phyloP scores from a whole-genome alignment of 2,113 vertebrate genomes.

The Hyla sarda region DNA sequence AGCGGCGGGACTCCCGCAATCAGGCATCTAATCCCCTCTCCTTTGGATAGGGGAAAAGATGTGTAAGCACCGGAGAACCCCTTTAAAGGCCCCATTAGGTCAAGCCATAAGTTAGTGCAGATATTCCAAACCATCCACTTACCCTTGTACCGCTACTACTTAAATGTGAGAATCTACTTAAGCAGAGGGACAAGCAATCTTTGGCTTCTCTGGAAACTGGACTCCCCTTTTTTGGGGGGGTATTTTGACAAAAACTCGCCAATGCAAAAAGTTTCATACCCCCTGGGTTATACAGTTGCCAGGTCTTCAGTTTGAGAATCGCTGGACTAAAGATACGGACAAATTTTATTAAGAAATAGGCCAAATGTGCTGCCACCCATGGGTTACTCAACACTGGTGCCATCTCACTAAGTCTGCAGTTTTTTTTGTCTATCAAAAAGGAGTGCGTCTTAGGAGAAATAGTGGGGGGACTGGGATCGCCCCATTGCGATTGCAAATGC shows the following conservation, averaged over 20 bases:
- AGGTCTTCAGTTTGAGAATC: constrained; percentile 24
- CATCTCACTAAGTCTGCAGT: not conserved
- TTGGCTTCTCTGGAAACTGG: not conserved
- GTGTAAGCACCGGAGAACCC: no score
- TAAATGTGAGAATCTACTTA: not conserved
- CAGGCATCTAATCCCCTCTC: no score
- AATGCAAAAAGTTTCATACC: constrained; percentile 6
- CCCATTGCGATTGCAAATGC: not conserved
- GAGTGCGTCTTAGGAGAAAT: constrained; percentile 77
- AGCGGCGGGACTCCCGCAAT: no score
- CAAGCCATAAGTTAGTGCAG: not conserved
- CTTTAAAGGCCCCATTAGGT: not conserved
- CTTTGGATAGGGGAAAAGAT: no score
- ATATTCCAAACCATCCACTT: not conserved
- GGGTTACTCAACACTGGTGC: not conserved
- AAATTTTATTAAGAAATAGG: not conserved
- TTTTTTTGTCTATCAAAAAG: constrained; percentile 68
- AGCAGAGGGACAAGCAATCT: not conserved
- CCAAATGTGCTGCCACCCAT: not conserved
- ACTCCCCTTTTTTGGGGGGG: constrained; percentile 21
- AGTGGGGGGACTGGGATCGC: constrained; percentile 74
- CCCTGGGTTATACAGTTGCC: not conserved
- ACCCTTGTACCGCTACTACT: not conserved
- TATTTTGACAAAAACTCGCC: not conserved
- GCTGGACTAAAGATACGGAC: not conserved